A percentile compares a stretch with the other conserved stretches of the same genome.
phyloP scores from a whole-genome alignment of 2,888 invertebrate genomes.

The Caenorhabditis sp. region DNA sequence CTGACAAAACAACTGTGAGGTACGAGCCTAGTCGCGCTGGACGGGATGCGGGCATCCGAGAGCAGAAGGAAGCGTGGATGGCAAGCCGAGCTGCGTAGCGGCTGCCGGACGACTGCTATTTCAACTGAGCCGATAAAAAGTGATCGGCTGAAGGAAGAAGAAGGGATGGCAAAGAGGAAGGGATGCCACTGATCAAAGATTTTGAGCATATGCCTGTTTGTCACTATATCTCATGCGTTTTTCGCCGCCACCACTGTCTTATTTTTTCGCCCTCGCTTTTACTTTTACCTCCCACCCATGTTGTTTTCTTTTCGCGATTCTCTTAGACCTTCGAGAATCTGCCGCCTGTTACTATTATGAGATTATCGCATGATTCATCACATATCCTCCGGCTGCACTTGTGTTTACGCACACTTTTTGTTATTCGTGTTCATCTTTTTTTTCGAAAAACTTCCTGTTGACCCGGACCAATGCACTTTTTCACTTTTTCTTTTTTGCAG shows the following conservation, averaged over 20 bases:
- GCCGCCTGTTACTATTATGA: neutral
- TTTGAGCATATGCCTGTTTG: conserved; percentile 59
- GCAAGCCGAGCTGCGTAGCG: conserved; percentile 48
- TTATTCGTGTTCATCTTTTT: neutral
- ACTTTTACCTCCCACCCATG: conserved; percentile 46
- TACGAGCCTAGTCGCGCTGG: conserved; percentile 22
- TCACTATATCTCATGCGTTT: conserved; percentile 57
- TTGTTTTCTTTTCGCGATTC: conserved; percentile 17
- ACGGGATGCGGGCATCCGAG: conserved; percentile 21
- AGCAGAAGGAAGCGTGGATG: conserved; percentile 42
- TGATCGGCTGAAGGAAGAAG: conserved; percentile 55
- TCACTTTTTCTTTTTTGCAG: conserved; percentile 12
- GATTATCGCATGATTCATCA: conserved; percentile 6
- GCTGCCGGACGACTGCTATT: conserved; percentile 55
- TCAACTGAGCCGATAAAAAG: conserved; percentile 59
- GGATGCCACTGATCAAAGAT: conserved; percentile 59
- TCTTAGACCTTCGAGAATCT: neutral
- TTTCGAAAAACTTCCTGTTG: neutral
- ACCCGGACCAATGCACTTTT: neutral
- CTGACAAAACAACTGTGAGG: conserved; percentile 56
- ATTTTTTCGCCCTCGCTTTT: conserved; percentile 48
- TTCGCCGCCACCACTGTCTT: conserved; percentile 31
- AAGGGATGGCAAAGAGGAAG: conserved; percentile 20
- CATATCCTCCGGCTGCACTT: conserved; percentile 5
- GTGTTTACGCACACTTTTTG: conserved; percentile 5